Conservation (phyloP, 2,113 vertebrate species). For the Xenopus tropicalis region DNA sequence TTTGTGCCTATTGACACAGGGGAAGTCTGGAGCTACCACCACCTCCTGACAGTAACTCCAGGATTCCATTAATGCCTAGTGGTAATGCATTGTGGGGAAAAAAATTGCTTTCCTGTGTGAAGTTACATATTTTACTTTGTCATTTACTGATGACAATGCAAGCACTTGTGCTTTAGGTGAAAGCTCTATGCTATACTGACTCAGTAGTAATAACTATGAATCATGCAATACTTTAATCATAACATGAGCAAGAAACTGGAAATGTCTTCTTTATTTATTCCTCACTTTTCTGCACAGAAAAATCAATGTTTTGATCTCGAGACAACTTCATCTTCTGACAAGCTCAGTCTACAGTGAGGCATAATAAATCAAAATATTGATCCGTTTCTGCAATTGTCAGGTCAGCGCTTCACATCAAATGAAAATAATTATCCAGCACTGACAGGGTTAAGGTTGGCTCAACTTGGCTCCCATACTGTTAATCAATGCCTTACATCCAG, state of each 20-base stretch:
- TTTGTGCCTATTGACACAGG: too few relatives aligned
- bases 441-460: neutral
- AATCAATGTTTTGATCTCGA: constrained; percentile 15
- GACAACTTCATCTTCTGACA: constrained; percentile 1
- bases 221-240: too few relatives aligned
- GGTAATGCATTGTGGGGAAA: too few relatives aligned
- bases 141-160: too few relatives aligned
- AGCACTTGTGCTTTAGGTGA: too few relatives aligned
- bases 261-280: neutral
- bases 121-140: too few relatives aligned
- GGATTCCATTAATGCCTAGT: too few relatives aligned
- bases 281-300: neutral
- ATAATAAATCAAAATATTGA: constrained; percentile 14
- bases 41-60: too few relatives aligned
- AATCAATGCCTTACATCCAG: constrained; percentile 8
- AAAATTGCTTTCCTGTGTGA: too few relatives aligned
- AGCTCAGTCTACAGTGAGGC: neutral
- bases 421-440: neutral
- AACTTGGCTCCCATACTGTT: neutral
- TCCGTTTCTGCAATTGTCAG: neutral
- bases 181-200: too few relatives aligned
- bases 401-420: neutral
- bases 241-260: neutral
- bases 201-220: too few relatives aligned
- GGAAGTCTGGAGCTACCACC: too few relatives aligned